A percentile compares a stretch with the other conserved stretches of the same genome.
These are phyloP conservation scores for Sclerodermus sp. DNA, from an alignment of 2,888 invertebrate genomes.

Conservation along the genomic window DNA sequence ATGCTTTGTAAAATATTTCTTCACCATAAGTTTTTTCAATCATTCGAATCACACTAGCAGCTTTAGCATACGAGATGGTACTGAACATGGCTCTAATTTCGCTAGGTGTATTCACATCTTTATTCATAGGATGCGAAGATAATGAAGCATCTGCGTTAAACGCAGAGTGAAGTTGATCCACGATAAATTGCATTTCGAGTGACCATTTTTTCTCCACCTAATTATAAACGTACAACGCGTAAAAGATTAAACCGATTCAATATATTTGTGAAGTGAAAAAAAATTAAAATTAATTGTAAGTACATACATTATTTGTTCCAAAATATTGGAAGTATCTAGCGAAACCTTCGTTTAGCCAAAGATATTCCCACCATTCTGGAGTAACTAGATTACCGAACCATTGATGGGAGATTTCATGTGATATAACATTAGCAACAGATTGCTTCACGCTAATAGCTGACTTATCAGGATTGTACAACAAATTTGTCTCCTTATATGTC, in stretches of 20 bases:
- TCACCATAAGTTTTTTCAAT: conserved; percentile 66
- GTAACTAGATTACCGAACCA: conserved; percentile 59
- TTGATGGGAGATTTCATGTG: conserved; percentile 63
- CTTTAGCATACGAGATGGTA: conserved; percentile 71
- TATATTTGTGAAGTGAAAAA: too few relatives aligned
- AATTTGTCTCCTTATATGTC: conserved; percentile 70
- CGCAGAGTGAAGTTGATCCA: conserved; percentile 69
- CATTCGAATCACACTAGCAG: conserved; percentile 68
- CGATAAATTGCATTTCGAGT: conserved; percentile 70
- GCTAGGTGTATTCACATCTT: conserved; percentile 60
- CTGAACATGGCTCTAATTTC: conserved; percentile 68
- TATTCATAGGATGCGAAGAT: conserved; percentile 64
- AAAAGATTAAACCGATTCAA: too few relatives aligned
- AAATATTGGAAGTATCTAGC: conserved; percentile 61
- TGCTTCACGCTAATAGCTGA: conserved; percentile 36
- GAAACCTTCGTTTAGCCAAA: conserved; percentile 60
- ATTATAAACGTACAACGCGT: too few relatives aligned
- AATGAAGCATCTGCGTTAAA: conserved; percentile 64
- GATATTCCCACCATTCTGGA: conserved; percentile 53
- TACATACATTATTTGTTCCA: conserved; percentile 46
- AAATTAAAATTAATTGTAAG: background rate
- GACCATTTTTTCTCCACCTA: conserved; percentile 69
- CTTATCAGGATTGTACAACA: conserved; percentile 67
- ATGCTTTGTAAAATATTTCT: conserved; percentile 60
- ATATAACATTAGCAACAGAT: conserved; percentile 48